These are phyloP conservation scores for Diadophis punctatus DNA, from an alignment of 2,113 vertebrate species.

Conservation along the genomic window DNA sequence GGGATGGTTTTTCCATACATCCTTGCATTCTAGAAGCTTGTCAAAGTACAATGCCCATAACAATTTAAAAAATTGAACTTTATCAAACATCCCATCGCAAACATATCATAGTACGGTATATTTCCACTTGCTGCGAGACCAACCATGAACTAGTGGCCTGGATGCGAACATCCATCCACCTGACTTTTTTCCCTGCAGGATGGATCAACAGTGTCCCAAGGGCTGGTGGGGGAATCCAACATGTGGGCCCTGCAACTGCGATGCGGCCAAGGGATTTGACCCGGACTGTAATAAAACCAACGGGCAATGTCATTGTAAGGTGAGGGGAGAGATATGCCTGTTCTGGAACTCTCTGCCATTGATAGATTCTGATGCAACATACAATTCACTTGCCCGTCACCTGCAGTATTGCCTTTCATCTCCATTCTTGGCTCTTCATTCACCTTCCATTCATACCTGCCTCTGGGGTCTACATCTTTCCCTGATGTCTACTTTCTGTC, in stretches of 20 bases:
- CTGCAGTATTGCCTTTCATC: neutral
- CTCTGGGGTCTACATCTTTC: neutral
- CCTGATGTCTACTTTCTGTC: neutral
- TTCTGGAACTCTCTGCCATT: neutral
- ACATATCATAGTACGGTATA: neutral
- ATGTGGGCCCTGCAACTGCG: slow-evolving; percentile 95
- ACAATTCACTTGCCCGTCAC: neutral
- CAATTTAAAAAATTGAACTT: neutral
- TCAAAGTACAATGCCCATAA: neutral
- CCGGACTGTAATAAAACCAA: slow-evolving; percentile 92
- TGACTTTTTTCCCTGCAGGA: slow-evolving; percentile 68
- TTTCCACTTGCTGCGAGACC: neutral
- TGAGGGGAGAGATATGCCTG: slow-evolving; percentile 56
- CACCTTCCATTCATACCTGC: neutral
- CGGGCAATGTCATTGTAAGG: slow-evolving; percentile 95
- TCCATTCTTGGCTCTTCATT: neutral
- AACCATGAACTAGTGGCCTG: neutral
- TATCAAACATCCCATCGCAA: neutral
- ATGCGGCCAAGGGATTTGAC: slow-evolving; percentile 88
- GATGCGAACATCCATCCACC: neutral
- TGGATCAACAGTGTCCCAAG: slow-evolving; percentile 93
- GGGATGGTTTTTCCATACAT: neutral
- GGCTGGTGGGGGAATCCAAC: slow-evolving; percentile 96
- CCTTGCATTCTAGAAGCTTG: neutral
- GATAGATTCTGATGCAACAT: rapidly evolving